Conservation (phyloP, 2,113 vertebrate genomes). For the Callionymus lyra region DNA sequence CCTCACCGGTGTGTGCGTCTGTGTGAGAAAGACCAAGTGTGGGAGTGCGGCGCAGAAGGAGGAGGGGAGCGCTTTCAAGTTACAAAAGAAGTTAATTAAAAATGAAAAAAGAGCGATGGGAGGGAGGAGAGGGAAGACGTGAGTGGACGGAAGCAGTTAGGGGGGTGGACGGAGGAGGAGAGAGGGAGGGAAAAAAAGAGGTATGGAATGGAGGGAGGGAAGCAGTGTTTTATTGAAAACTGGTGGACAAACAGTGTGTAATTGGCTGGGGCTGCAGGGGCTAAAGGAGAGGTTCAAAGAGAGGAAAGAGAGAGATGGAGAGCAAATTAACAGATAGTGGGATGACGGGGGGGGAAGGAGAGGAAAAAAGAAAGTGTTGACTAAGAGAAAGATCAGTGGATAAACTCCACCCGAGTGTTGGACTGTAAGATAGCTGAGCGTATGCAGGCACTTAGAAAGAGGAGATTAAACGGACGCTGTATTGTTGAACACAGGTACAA, state of each 20-base stretch:
- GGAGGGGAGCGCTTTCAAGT: slow-evolving; percentile 36
- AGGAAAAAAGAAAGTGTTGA: slow-evolving; percentile 42
- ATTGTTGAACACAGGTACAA: no score
- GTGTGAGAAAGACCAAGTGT: slow-evolving; percentile 26
- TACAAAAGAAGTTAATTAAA: slow-evolving; percentile 70
- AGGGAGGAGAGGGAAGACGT: slow-evolving; percentile 23
- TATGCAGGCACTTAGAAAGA: slow-evolving; percentile 15
- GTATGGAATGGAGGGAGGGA: slow-evolving; percentile 2
- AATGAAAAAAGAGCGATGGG: slow-evolving; percentile 46
- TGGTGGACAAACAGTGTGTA: slow-evolving; percentile 65
- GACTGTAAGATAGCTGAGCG: background rate
- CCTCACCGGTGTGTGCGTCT: background rate
- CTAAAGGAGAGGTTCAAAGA: slow-evolving; percentile 58
- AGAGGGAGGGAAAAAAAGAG: background rate
- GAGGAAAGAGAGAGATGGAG: slow-evolving; percentile 23
- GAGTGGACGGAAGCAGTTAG: slow-evolving; percentile 37
- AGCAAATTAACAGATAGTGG: slow-evolving; percentile 13
- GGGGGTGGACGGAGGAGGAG: slow-evolving; percentile 20
- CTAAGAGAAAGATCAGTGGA: slow-evolving; percentile 42
- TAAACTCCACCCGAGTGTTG: background rate
- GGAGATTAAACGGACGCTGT: no score
- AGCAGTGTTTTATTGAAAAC: slow-evolving; percentile 63
- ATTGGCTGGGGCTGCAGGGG: slow-evolving; percentile 62
- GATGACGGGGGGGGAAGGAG: slow-evolving; percentile 27
- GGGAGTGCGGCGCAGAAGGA: slow-evolving; percentile 30